Conservation (phyloP, 2,797 vertebrate genomes). For the Melanotaenia boesemani region DNA sequence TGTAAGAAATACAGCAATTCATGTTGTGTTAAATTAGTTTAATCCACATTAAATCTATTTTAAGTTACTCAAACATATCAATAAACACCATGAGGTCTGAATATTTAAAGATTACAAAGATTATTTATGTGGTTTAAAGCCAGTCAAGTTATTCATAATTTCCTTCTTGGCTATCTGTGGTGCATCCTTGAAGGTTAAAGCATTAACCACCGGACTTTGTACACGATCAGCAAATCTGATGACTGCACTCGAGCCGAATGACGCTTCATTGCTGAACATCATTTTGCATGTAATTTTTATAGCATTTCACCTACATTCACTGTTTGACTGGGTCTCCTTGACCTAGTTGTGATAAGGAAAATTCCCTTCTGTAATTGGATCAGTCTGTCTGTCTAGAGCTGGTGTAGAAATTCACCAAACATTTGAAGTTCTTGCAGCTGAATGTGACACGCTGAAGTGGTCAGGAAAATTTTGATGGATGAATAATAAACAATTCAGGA, state of each 20-base stretch:
- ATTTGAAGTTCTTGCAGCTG: background rate
- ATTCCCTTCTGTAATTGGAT: constrained; percentile 64
- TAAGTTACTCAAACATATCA: background rate
- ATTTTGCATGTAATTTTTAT: constrained; percentile 18
- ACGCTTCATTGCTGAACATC: constrained; percentile 28
- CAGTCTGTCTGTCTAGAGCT: constrained; percentile 32
- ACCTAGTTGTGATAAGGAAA: constrained; percentile 63
- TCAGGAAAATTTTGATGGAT: background rate
- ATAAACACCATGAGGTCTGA: too few species aligned
- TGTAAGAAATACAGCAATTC: background rate
- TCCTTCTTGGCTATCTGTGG: background rate
- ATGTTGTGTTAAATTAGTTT: background rate
- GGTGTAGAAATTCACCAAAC: background rate
- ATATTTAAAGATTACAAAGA: background rate
- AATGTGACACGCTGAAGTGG: background rate
- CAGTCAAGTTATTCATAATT: background rate
- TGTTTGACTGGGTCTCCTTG: constrained; percentile 58
- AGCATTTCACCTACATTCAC: constrained; percentile 26
- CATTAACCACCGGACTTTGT: constrained; percentile 21
- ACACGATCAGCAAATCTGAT: constrained; percentile 28
- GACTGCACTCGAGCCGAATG: constrained; percentile 17
- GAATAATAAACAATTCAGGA: background rate
- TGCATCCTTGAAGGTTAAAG: background rate
- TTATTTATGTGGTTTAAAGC: background rate
- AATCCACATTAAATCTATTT: background rate